phyloP scores from a whole-genome alignment of 2,113 vertebrate genomes.

The Aviceda subcristata region DNA sequence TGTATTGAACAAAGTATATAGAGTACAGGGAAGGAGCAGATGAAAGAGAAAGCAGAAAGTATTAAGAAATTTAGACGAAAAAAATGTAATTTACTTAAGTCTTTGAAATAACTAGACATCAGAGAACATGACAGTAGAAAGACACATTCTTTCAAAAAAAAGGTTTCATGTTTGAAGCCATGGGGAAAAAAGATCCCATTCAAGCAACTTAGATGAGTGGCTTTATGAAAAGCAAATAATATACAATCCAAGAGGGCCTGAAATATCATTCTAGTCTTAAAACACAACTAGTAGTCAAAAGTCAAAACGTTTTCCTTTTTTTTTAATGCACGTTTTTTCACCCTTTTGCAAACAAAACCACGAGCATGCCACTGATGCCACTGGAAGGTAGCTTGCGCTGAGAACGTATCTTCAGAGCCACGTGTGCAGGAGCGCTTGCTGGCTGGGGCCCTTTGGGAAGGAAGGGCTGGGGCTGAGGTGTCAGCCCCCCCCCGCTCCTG shows the following conservation, averaged over 20 bases:
- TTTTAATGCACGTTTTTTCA: not conserved
- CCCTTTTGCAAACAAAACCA: not conserved
- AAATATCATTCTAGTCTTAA: not conserved
- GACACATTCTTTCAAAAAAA: not conserved
- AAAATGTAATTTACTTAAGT: not conserved
- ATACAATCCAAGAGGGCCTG: not conserved
- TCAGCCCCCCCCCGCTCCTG: too few relatives aligned
- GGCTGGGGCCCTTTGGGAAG: not conserved
- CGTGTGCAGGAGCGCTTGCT: rapidly evolving
- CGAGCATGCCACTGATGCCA: too few relatives aligned
- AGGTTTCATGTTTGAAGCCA: not conserved
- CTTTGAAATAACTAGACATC: not conserved
- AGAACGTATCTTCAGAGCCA: rapidly evolving
- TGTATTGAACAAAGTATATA: not conserved
- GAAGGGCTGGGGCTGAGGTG: not conserved
- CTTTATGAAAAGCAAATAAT: not conserved
- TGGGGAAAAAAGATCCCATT: not conserved
- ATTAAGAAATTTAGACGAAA: not conserved
- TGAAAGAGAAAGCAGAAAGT: not conserved
- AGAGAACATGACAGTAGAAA: not conserved
- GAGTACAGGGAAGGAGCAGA: not conserved
- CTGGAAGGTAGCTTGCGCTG: not conserved
- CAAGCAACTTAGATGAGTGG: not conserved
- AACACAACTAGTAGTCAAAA: not conserved
- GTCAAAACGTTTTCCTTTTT: not conserved